Base-by-base conservation (phyloP, 2,888 invertebrate genomes). In the Harpagoxenus sublaevis region DNA sequence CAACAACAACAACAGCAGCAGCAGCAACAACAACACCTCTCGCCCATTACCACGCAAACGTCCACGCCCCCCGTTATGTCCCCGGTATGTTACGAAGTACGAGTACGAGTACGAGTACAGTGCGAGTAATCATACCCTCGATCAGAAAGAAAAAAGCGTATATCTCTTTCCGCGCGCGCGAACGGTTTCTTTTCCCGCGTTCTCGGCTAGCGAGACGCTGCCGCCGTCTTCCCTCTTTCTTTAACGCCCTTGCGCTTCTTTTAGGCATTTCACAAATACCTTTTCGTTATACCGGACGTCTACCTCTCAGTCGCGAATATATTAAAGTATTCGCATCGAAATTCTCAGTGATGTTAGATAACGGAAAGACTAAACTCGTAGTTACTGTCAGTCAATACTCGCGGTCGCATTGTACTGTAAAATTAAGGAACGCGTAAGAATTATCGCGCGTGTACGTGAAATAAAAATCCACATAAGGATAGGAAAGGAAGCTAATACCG, bases 11-110 rank as follows among this genome's bases (percentile, higher is more conserved):
- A 91, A 86, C 86, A 88, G 81, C 92, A 92, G 87, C 90, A 84
- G 70, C 96, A 96, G 91, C 96, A 95, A 9, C 94, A 94, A 89
- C 95, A 94, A 89, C 95, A 94, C 88, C 93, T 94, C 86, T 93
- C 95, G 90, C 91, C 94, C 84, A 94, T 94, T 92, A 94, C 94
- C 87, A 93, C 94, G 92, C 94, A 94, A 93, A 92, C 94, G 87
- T 94, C 95, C 90, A 93, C 94, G 91, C 93, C 93, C 92, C 92
- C 94, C 92, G 92, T 95, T 91, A 94, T 94, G 93, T 94, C 94
- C 92, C 93, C 94, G 94, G 95, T 95, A 94, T 91, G 94, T 94
- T 92, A 66, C 87, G 88, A 73, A 53, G 82, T 28, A 65, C 68
- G 77, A 66, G 62, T 55, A 75, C 53, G 60, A 51, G 9, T 51